These are phyloP conservation scores for Bombylius discolor DNA, from an alignment of 2,888 invertebrate species.

Conservation along the genomic window DNA sequence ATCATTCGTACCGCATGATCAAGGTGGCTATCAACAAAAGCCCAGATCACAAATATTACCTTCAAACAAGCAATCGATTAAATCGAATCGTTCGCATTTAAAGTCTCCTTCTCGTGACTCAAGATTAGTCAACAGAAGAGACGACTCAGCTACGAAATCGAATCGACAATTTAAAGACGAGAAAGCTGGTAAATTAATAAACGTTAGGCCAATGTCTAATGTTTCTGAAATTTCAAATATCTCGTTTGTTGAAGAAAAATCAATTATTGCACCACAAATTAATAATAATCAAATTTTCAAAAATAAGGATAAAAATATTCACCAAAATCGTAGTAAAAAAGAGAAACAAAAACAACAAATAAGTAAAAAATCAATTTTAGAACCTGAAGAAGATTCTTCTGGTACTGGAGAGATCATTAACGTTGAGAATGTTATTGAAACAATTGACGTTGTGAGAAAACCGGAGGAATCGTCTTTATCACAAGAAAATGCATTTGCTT, in stretches of 20 bases:
- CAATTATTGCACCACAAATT: slow-evolving; percentile 1
- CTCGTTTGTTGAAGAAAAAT: neutral
- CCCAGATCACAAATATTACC: too few species aligned
- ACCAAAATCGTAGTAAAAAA: slow-evolving; percentile 14
- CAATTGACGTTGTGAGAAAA: slow-evolving; percentile 1
- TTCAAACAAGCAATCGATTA: neutral
- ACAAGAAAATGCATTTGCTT: slow-evolving; percentile 31
- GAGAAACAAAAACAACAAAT: slow-evolving; percentile 8
- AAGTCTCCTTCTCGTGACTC: slow-evolving; percentile 27
- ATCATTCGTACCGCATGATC: neutral
- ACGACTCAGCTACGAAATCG: slow-evolving; percentile 13
- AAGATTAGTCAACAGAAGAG: slow-evolving; percentile 20
- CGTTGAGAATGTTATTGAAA: neutral
- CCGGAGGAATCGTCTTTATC: neutral
- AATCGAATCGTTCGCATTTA: slow-evolving; percentile 3
- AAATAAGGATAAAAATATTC: neutral
- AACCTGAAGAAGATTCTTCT: slow-evolving; percentile 11
- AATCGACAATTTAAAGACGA: slow-evolving; percentile 6
- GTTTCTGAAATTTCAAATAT: slow-evolving; percentile 2
- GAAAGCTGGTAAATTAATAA: slow-evolving; percentile 4
- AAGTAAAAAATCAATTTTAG: neutral
- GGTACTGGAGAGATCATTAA: slow-evolving; percentile 13
- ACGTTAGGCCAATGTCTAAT: slow-evolving; percentile 4
- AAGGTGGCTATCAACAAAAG: too few species aligned
- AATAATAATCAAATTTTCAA: neutral